Conservation (phyloP, 2,888 invertebrate species). For the Agriopis leucophaearia region DNA sequence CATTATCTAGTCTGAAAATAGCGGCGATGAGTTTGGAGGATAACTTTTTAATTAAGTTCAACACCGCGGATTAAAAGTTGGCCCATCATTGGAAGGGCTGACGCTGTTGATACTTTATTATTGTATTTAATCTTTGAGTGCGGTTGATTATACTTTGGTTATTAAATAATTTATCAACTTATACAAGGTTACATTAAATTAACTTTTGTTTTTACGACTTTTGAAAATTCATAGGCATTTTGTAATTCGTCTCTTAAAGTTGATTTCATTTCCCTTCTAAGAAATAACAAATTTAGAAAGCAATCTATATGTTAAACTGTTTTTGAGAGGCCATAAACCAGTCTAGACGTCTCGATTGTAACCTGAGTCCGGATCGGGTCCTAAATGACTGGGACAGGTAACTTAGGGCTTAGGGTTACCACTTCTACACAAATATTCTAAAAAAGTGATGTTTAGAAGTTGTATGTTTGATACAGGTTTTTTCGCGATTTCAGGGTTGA, state of each 20-base stretch:
- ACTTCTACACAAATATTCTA: too few species aligned
- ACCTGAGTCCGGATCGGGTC: slow-evolving; percentile 33
- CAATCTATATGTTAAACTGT: slow-evolving; percentile 50
- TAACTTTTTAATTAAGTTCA: slow-evolving; percentile 22
- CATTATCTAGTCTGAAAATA: not conserved
- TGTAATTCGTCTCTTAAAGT: not conserved
- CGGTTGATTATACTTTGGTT: not conserved
- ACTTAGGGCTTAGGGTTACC: slow-evolving; percentile 27
- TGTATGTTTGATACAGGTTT: too few species aligned
- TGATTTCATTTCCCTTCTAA: not conserved
- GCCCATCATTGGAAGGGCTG: slow-evolving; percentile 5
- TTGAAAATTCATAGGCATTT: too few species aligned
- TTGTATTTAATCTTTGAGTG: slow-evolving; percentile 2
- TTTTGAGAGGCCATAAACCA: slow-evolving; percentile 47
- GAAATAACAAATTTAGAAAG: slow-evolving; percentile 25
- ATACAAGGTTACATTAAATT: too few species aligned
- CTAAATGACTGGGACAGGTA: slow-evolving; percentile 45
- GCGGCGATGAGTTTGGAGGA: not conserved
- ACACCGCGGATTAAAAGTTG: slow-evolving; percentile 18
- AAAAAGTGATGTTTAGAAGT: too few species aligned
- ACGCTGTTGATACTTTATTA: slow-evolving; percentile 2
- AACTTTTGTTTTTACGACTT: too few species aligned
- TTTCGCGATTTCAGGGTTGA: too few species aligned
- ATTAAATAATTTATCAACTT: not conserved
- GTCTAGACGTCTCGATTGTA: slow-evolving; percentile 55